Evolutionary conservation across 2,113 vertebrate species (phyloP).

Genomic region (Sus scrofa): DNA sequence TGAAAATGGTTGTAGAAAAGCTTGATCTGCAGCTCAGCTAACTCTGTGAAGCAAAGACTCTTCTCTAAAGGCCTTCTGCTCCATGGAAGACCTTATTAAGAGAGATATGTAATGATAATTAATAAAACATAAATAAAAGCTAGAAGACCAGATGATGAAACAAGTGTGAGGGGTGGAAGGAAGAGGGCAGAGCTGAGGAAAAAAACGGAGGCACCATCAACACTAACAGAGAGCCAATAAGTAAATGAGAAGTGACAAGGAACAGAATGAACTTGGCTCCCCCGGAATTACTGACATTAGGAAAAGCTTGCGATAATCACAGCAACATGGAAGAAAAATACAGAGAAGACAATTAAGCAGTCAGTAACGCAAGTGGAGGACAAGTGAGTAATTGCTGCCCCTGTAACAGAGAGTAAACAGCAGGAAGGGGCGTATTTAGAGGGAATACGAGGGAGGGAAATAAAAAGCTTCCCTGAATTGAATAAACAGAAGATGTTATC

Average conservation of each 20-base stretch:
- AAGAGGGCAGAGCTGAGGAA: background rate
- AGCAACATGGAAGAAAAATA: rapidly evolving
- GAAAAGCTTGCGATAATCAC: rapidly evolving
- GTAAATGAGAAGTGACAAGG: background rate
- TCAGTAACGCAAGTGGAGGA: rapidly evolving
- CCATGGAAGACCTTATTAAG: background rate
- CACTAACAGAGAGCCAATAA: rapidly evolving
- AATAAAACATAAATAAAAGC: background rate
- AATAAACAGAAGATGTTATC: too few relatives aligned
- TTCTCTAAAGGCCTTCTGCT: background rate
- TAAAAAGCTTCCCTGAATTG: rapidly evolving
- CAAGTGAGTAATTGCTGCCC: rapidly evolving
- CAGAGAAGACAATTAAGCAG: background rate
- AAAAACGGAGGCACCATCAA: rapidly evolving
- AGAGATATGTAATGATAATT: background rate
- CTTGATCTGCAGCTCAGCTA: rapidly evolving
- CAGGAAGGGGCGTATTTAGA: rapidly evolving
- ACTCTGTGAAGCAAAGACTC: rapidly evolving
- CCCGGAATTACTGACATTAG: rapidly evolving
- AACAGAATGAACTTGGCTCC: background rate
- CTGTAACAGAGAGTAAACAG: background rate
- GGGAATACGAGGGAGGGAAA: rapidly evolving
- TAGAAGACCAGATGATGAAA: background rate
- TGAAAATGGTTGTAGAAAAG: rapidly evolving
- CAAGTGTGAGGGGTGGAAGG: background rate